Evolutionary conservation across 2,113 vertebrate species (phyloP).

Genomic region (Chunga burmeisteri): DNA sequence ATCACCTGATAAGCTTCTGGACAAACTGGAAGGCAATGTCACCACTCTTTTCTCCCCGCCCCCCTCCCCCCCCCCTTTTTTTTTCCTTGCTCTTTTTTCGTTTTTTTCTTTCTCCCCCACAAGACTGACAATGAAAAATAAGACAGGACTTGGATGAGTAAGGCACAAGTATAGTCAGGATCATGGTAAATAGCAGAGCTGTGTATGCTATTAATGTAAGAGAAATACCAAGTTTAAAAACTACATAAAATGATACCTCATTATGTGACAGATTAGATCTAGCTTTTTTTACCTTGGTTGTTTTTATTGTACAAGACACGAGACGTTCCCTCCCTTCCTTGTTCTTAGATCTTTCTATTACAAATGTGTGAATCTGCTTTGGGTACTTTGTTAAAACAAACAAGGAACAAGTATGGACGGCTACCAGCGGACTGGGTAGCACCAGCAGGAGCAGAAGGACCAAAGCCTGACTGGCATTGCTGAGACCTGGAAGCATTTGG

Average conservation of each 20-base stretch:
- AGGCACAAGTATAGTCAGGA: neutral
- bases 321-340: neutral
- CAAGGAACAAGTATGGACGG: neutral
- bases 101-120: neutral
- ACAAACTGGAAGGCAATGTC: neutral
- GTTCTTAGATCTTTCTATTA: neutral
- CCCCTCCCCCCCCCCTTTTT: fast-evolving
- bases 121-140: neutral
- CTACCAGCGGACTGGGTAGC: fast-evolving
- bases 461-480: neutral
- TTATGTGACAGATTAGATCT: neutral
- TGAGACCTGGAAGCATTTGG: neutral
- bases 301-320: neutral
- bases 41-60: fast-evolving
- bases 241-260: neutral
- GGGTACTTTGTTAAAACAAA: neutral
- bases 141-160: neutral
- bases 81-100: neutral
- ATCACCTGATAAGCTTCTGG: neutral
- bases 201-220: neutral
- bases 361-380: neutral
- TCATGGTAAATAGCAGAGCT: neutral
- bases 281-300: neutral
- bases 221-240: neutral
- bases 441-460: neutral